Evolutionary conservation across 2,797 vertebrate species (phyloP), one percentile per base, ranked within the genome.

Genomic region (Bovichtus diacanthus): DNA sequence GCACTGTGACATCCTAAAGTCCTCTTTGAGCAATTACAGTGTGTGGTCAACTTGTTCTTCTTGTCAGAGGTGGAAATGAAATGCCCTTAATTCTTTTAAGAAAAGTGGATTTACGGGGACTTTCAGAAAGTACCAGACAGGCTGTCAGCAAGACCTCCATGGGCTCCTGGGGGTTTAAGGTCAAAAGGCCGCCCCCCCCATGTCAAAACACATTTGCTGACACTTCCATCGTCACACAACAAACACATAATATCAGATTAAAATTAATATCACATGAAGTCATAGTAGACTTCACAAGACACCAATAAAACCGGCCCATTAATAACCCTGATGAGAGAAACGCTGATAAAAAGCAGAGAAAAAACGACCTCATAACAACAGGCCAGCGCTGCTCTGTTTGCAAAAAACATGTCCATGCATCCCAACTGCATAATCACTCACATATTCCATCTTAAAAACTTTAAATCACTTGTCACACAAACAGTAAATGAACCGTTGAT

Each of bases 1-100:
- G 72, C 72, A 70, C 83, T 85, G 88, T 90, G 84, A 86, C 85
- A 87, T 84, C 83, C 69, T 66, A 71, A 83, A 88, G 85, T 85
- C 84, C 73, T 81, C 66, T 84, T 74, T 86, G 76, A 87, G 77
- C 64, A 82, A 78, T 86, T 88, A 84, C 70, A 81, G 63, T 49
- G 76, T 80, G 70, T 77, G 81, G 80, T 90, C 84, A 89, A 61
- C 72, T 53, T 63, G 58, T 55, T 82, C 69, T 49, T 66, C 62
- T 64, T 84, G 81, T 81, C 78, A 72, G 61, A 65, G 66, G 61
- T 29, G 46, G 58, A 68, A 76, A 62, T 79, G 61, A 76, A 89
- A 80, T 61, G 76, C 41, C 74, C 65, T 76, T 85, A 83, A 87
- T 86, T 81, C 69, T 62, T 50, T 74, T 7, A 34, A 71, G 51